Conservation (phyloP, 1,140 invertebrate genomes). For the Nebria ingens region DNA sequence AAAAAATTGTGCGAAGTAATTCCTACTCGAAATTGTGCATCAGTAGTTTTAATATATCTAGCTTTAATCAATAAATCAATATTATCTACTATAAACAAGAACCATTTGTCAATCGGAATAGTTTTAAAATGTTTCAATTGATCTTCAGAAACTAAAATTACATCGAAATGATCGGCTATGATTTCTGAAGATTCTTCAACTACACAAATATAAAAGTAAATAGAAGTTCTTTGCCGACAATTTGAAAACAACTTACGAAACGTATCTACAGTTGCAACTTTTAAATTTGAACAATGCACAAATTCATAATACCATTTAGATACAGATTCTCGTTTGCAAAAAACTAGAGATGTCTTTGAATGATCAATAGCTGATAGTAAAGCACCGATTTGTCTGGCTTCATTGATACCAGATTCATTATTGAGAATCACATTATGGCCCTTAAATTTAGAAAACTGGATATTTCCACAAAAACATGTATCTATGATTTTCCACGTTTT, state of each 20-base stretch:
- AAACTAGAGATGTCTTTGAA: neutral
- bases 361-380: neutral
- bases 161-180: neutral
- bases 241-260: too few species aligned
- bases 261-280: neutral
- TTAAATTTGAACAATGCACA: neutral
- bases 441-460: too few species aligned
- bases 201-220: neutral
- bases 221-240: neutral
- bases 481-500: too few species aligned
- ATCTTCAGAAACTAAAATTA: neutral
- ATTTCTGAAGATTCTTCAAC: neutral
- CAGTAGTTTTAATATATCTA: neutral
- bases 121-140: neutral
- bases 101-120: neutral
- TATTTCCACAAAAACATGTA: too few species aligned
- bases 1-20: neutral
- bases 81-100: neutral
- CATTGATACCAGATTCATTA: neutral
- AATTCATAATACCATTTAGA: constrained; percentile 1
- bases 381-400: neutral
- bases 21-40: neutral
- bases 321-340: neutral
- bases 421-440: neutral
- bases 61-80: neutral